These are phyloP conservation scores for Oceanodroma leucorhoa DNA, from an alignment of 2,797 vertebrate species.

Conservation along the genomic window DNA sequence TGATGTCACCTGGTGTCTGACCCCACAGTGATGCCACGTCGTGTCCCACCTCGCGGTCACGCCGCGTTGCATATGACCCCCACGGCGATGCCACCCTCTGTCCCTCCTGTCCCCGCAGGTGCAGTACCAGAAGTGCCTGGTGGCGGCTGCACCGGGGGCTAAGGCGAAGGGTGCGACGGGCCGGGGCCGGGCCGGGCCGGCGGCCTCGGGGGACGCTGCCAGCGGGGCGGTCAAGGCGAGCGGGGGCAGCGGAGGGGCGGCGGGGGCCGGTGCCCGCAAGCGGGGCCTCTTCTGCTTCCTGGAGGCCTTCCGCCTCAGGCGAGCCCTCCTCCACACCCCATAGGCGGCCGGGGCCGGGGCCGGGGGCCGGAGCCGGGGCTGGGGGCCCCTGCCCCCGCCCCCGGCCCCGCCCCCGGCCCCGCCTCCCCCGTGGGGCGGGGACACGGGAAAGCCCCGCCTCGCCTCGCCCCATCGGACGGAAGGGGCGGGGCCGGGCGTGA, in stretches of 20 bases:
- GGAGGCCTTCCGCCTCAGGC: slow-evolving; percentile 88
- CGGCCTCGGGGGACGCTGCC: slow-evolving; percentile 56
- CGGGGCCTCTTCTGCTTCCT: slow-evolving; percentile 89
- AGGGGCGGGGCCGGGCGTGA: slow-evolving; percentile 39
- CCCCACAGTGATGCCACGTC: too few relatives aligned
- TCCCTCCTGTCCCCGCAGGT: slow-evolving; percentile 75
- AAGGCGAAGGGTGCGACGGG: slow-evolving; percentile 66
- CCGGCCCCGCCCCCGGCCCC: neutral
- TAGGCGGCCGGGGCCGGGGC: slow-evolving; percentile 28
- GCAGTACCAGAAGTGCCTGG: slow-evolving; percentile 94
- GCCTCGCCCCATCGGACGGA: neutral
- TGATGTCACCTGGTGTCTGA: accelerated
- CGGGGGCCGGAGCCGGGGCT: neutral
- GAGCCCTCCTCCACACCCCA: slow-evolving; percentile 79
- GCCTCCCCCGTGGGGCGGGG: neutral
- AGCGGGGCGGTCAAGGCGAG: slow-evolving; percentile 45
- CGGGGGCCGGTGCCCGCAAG: slow-evolving; percentile 71
- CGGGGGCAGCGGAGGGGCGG: slow-evolving; percentile 50
- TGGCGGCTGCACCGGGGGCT: slow-evolving; percentile 85
- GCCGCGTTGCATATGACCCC: too few relatives aligned
- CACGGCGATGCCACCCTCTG: neutral
- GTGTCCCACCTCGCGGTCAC: too few relatives aligned
- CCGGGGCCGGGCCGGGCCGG: slow-evolving; percentile 31
- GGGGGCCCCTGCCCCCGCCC: accelerated
- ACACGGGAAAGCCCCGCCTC: neutral